Conservation (phyloP, 2,888 invertebrate species). For the Tineola bisselliella region DNA sequence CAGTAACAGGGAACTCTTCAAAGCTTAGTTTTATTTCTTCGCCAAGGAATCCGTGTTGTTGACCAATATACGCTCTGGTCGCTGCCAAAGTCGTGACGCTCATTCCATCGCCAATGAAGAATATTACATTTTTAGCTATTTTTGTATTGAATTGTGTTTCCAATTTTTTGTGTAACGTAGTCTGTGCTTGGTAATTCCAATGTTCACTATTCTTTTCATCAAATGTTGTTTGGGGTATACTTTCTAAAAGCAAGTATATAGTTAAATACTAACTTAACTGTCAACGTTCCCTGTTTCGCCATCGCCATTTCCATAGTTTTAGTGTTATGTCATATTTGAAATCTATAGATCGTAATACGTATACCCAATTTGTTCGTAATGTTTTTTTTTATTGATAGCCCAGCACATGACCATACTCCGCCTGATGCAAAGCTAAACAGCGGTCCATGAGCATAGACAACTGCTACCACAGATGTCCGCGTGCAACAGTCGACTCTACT, state of each 20-base stretch:
- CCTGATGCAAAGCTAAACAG: too few relatives aligned
- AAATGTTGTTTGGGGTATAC: constrained; percentile 22
- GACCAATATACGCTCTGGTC: constrained; percentile 77
- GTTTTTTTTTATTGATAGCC: too few relatives aligned
- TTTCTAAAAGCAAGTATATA: not conserved
- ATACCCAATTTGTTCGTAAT: too few relatives aligned
- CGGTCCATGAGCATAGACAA: too few relatives aligned
- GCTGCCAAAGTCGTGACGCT: constrained; percentile 83
- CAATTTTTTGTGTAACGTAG: constrained; percentile 47
- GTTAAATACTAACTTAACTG: too few relatives aligned
- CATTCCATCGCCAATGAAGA: constrained; percentile 91
- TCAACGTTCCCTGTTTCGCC: too few relatives aligned
- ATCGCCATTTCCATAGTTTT: too few relatives aligned
- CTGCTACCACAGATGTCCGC: too few relatives aligned
- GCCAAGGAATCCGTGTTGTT: constrained; percentile 65
- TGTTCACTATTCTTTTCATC: constrained; percentile 50
- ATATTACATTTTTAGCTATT: constrained; percentile 73
- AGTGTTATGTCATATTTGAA: too few relatives aligned
- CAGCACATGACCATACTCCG: too few relatives aligned
- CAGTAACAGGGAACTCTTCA: constrained; percentile 79
- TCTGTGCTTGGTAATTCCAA: constrained; percentile 52
- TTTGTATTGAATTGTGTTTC: constrained; percentile 32
- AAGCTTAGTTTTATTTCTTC: constrained; percentile 78
- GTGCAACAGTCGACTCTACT: too few relatives aligned
- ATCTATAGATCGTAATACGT: too few relatives aligned